phyloP scores from a whole-genome alignment of 2,113 vertebrate species.

The Pleuronectes platessa region DNA sequence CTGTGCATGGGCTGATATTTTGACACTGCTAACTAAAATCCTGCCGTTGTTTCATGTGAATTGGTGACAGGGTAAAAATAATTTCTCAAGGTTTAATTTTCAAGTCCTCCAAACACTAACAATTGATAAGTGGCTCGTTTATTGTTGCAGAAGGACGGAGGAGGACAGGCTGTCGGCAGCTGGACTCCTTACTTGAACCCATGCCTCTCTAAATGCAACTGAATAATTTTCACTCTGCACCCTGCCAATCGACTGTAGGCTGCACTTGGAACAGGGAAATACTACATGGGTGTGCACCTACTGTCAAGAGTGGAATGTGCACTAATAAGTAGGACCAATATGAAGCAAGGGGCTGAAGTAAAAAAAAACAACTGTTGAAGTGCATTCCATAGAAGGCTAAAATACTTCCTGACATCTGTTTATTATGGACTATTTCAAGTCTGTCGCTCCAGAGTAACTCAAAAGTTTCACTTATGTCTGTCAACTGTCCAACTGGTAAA shows the following conservation, averaged over 20 bases:
- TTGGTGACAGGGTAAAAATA: not conserved
- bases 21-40: not conserved
- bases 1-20: not conserved
- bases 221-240: not conserved
- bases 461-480: not conserved
- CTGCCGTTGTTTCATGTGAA: not conserved
- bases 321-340: not conserved
- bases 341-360: not conserved
- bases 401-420: not conserved
- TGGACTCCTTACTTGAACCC: not conserved
- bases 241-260: not conserved
- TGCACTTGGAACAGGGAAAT: not conserved
- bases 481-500: not conserved
- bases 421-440: not conserved
- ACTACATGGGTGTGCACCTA: constrained; percentile 25
- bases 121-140: constrained; percentile 53
- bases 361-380: not conserved
- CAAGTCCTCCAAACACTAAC: constrained; percentile 41
- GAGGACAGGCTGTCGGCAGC: constrained; percentile 9
- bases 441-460: not conserved
- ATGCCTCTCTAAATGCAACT: not conserved
- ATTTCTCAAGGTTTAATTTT: constrained; percentile 40
- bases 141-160: not conserved
- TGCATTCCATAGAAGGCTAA: not conserved
- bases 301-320: constrained; percentile 28